Base-by-base conservation (phyloP, 2,113 vertebrate genomes). In the Periophthalmodon schlosseri region DNA sequence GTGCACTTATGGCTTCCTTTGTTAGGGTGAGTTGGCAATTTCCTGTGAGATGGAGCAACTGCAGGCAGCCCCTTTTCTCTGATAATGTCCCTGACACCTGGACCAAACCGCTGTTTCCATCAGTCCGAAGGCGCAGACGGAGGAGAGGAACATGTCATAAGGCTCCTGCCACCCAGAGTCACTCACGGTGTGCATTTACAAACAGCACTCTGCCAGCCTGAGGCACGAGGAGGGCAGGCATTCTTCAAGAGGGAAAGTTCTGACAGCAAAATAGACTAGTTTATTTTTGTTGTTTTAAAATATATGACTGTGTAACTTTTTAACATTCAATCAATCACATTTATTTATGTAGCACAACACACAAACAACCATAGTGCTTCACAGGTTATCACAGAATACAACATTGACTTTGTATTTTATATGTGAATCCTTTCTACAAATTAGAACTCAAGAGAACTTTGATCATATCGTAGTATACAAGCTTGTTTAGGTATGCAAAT, bases 11-110 rank as follows among this genome's bases (percentile, higher is more conserved):
- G 95, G 95, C 95, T 97, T 95, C 95, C 95, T 97, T 98, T 98
- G 96, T 99, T 96, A 96, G 96, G 95, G 95, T 94, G 96, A 98
- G 95, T 96, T 98, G 95, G 96, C 96, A 98, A 94, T 98, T 96
- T 97, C 95, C 94, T 94, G 93, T 58, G 92, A 96, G 95, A 97
- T 95, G 93, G 95, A 97, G 91, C 94, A 94, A 95, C 96, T 95
- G 93, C 93, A 95, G 95, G 95, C 94, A 95, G 95, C 94, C 91
- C 63, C 93, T 95, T 95, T 96, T 95, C 95, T 95, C 94, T 93
- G 79, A 96, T 95, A 96, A 96, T 96, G 95, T 96, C 94, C 92
- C 95, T 94, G 95, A 96, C 95, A 97, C 93, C 94, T 95, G 94
- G 94, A 93, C 93, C 93, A 93, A 93, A 93, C 94, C 91, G 89